phyloP scores from a whole-genome alignment of 2,888 invertebrate genomes.

The Clivina fossor region DNA sequence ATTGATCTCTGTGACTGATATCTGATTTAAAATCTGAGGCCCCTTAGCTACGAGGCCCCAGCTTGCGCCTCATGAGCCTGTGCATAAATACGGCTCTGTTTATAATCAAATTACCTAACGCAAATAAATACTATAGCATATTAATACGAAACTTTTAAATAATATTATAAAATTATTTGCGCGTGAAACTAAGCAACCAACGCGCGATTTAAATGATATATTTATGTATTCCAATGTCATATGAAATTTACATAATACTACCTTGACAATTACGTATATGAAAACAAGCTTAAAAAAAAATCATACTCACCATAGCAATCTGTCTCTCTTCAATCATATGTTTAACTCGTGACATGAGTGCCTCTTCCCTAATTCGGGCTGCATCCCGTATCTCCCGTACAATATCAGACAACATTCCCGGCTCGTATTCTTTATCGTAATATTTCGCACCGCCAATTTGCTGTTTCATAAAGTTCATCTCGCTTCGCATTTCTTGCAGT shows the following conservation, averaged over 20 bases:
- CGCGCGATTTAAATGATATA: neutral
- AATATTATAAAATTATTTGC: too few relatives aligned
- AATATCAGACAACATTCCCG: conserved; percentile 72
- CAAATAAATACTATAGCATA: too few relatives aligned
- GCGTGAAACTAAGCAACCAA: neutral
- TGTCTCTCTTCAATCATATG: conserved; percentile 62
- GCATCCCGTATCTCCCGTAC: conserved; percentile 75
- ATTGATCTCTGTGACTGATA: too few relatives aligned
- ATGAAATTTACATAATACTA: too few relatives aligned
- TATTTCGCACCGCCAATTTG: conserved; percentile 45
- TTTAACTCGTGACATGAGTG: conserved; percentile 63
- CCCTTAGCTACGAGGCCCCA: too few relatives aligned
- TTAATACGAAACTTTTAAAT: too few relatives aligned
- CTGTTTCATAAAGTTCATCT: conserved; percentile 52
- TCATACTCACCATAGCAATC: conserved; percentile 49
- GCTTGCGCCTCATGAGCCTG: too few relatives aligned
- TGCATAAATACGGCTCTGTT: too few relatives aligned
- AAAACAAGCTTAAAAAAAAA: conserved; percentile 9
- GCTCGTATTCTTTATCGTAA: conserved; percentile 60
- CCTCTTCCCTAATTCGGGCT: conserved; percentile 70
- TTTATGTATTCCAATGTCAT: neutral
- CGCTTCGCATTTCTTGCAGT: conserved; percentile 72
- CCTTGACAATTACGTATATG: too few relatives aligned
- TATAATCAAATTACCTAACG: too few relatives aligned
- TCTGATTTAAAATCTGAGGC: too few relatives aligned